Conservation (phyloP, 2,113 vertebrate species). For the Globicephala melas region DNA sequence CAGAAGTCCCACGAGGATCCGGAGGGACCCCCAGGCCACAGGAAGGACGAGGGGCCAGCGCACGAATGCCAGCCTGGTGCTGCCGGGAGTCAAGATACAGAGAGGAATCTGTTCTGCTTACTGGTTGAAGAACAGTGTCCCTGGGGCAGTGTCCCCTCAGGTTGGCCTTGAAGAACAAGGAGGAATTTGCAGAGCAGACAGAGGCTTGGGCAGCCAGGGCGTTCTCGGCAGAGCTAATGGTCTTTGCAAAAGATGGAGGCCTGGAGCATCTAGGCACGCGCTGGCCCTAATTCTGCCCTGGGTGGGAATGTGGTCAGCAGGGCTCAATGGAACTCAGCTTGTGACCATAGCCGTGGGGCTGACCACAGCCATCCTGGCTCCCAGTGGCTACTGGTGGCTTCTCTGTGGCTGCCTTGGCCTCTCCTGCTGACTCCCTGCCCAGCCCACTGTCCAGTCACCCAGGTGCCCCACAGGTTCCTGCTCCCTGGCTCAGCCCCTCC, state of each 20-base stretch:
- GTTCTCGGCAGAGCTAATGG: rapidly evolving
- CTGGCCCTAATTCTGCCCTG: background rate
- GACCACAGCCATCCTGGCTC: background rate
- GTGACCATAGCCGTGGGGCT: background rate
- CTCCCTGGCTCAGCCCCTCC: background rate
- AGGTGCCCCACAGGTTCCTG: background rate
- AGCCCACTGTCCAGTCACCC: background rate
- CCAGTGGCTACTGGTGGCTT: background rate
- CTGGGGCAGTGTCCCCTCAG: background rate
- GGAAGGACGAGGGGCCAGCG: background rate
- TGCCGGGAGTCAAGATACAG: rapidly evolving
- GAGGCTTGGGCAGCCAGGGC: background rate
- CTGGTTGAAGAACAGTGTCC: rapidly evolving
- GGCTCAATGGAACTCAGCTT: background rate
- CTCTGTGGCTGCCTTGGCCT: background rate
- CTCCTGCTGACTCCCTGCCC: background rate
- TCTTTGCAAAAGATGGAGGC: background rate
- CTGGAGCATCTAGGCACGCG: rapidly evolving
- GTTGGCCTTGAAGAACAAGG: background rate
- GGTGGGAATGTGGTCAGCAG: background rate
- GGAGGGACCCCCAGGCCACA: background rate
- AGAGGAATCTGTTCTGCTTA: background rate
- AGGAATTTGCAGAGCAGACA: background rate
- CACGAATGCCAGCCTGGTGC: background rate
- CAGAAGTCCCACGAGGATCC: background rate